phyloP scores from a whole-genome alignment of 2,797 vertebrate genomes.

The Sebastes trivittatus region DNA sequence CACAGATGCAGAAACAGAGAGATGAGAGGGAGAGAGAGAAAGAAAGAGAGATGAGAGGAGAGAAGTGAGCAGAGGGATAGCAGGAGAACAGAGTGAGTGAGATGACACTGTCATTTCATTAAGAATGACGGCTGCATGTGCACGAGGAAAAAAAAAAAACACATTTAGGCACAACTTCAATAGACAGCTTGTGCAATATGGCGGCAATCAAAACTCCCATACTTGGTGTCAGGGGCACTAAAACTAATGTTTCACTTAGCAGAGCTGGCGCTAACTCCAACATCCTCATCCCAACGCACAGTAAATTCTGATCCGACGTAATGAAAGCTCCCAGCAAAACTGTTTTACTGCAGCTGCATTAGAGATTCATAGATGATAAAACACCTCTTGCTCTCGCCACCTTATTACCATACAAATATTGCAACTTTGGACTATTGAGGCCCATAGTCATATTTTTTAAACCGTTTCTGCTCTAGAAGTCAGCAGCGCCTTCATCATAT shows the following conservation, averaged over 20 bases:
- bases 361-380: constrained; percentile 24
- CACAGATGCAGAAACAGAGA: constrained; percentile 43
- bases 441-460: background rate
- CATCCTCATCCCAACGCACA: constrained; percentile 9
- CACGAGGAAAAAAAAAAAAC: constrained; percentile 38
- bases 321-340: constrained; percentile 19
- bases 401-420: constrained; percentile 11
- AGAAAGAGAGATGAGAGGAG: constrained; percentile 15
- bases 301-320: constrained; percentile 33
- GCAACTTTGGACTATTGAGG: background rate
- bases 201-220: constrained; percentile 54
- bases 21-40: constrained; percentile 30
- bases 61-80: constrained; percentile 31
- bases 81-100: constrained; percentile 28
- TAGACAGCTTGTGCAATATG: constrained; percentile 54
- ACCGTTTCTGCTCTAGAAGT: background rate
- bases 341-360: constrained; percentile 20
- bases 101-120: constrained; percentile 64
- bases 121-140: constrained; percentile 54
- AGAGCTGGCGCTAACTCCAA: constrained; percentile 28
- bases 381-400: background rate
- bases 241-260: constrained; percentile 58
- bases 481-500: background rate
- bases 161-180: constrained; percentile 63
- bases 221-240: constrained; percentile 27